Conservation (phyloP, 2,113 vertebrate species). For the Bostrychus sinensis region DNA sequence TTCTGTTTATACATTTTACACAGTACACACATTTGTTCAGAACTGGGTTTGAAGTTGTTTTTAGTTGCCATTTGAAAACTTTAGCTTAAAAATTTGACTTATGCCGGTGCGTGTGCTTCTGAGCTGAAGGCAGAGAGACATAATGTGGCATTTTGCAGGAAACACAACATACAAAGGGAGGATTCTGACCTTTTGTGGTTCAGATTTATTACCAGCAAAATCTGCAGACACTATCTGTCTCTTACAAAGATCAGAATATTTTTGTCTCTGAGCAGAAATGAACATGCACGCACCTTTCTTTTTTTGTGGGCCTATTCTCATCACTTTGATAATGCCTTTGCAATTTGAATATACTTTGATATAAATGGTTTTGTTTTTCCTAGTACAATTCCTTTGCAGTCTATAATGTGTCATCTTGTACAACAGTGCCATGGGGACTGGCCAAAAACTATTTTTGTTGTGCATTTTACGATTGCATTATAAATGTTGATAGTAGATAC, state of each 20-base stretch:
- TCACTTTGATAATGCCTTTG: not conserved
- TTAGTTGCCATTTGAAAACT: not conserved
- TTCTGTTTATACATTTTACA: no score
- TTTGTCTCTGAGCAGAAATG: not conserved
- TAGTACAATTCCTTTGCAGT: no score
- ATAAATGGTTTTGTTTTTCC: not conserved
- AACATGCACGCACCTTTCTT: not conserved
- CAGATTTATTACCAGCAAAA: slow-evolving; percentile 38
- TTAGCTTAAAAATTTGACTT: not conserved
- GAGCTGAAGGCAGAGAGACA: slow-evolving; percentile 44
- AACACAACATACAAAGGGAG: slow-evolving; percentile 48
- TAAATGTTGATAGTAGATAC: no score
- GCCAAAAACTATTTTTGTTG: no score
- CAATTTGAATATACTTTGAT: not conserved
- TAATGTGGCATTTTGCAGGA: slow-evolving; percentile 68
- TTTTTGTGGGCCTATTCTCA: not conserved
- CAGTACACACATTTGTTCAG: no score
- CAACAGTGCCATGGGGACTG: no score
- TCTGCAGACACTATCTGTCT: not conserved
- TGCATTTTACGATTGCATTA: no score
- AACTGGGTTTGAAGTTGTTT: no score
- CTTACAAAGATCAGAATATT: not conserved
- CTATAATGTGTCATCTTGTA: no score
- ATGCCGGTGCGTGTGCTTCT: slow-evolving; percentile 10
- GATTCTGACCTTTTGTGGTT: slow-evolving; percentile 66